These are phyloP conservation scores for Acyrthosiphon pisum DNA, from an alignment of 1,140 invertebrate species.

Conservation along the genomic window DNA sequence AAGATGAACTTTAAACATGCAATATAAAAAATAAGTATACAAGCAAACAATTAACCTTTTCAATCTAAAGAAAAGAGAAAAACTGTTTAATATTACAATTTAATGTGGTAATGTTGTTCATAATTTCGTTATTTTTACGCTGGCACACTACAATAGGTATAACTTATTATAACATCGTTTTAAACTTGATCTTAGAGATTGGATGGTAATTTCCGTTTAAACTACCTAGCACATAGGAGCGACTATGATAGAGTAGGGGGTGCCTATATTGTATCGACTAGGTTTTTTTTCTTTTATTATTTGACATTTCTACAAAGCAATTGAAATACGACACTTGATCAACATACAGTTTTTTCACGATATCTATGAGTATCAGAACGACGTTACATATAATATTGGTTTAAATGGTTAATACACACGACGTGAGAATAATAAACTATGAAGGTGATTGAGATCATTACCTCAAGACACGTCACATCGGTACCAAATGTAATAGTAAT, in stretches of 20 bases:
- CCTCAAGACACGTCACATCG: not conserved
- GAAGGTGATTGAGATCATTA: not conserved
- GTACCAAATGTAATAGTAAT: not conserved
- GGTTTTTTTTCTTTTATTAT: not conserved
- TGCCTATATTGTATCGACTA: not conserved
- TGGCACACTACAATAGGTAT: no score
- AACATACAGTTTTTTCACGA: not conserved
- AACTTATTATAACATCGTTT: not conserved
- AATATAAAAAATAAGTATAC: not conserved
- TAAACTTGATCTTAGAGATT: not conserved
- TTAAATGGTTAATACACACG: not conserved
- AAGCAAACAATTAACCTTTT: slow-evolving; percentile 36
- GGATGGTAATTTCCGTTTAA: not conserved
- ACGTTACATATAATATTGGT: not conserved
- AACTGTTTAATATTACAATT: not conserved
- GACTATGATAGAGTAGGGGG: no score
- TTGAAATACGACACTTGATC: not conserved
- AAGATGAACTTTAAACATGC: slow-evolving; percentile 47
- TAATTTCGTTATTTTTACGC: not conserved
- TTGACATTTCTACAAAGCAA: not conserved
- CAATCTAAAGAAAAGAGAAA: slow-evolving; percentile 13
- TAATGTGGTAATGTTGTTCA: not conserved
- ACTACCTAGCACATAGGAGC: not conserved
- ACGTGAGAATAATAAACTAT: not conserved
- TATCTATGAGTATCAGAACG: not conserved